Base-by-base conservation (phyloP, 2,888 invertebrate genomes). In the Caenorhabditis zanzibari region DNA sequence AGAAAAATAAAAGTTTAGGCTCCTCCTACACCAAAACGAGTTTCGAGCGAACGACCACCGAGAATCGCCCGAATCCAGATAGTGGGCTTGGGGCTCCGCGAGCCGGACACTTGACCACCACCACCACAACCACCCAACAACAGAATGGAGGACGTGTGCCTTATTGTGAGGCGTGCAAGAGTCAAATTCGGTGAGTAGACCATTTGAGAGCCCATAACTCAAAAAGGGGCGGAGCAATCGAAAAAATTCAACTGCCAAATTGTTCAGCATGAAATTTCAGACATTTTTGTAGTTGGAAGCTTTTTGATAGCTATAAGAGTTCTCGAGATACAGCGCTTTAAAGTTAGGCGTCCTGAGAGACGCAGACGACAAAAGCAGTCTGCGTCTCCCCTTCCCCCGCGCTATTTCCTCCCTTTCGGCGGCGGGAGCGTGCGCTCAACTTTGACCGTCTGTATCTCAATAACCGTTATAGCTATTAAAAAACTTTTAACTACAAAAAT, bases 161-260 rank as follows among this genome's bases (percentile, higher is more conserved):
- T 41, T 87, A 68, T 83, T 90, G 90, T 75, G 90, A 90, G 81
- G 85, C 87, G 14, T 90, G 90, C 84, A 86, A 88, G 35, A 84
- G 87, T 38, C 88, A 88, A 76, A 90, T 90, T 72, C 87, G 88
- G 88, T 89, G 16, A 63, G 82, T 38, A 2, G 32, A 32, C 4
- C 4, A 32, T 32, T 32, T 32, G 32, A 7, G 32, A 56, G 19
- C 19, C n/a, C 44, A 52, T n/a, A n/a, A n/a, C n/a, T n/a, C n/a
- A n/a, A n/a, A n/a, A n/a, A n/a, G n/a, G n/a, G n/a, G n/a, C n/a
- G n/a, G n/a, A n/a, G n/a, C n/a, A n/a, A 41, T 5, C 16, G 32
- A 68, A 58, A 73, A 47, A n/a, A 24, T 56, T 32, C n/a, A 32
- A 58, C 54, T 26, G 7, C 54, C 24, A 26, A 24, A 54, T 22